These are phyloP conservation scores for Typhlichthys eigenmanni DNA, from an alignment of 2,797 vertebrate genomes.

Conservation along the genomic window DNA sequence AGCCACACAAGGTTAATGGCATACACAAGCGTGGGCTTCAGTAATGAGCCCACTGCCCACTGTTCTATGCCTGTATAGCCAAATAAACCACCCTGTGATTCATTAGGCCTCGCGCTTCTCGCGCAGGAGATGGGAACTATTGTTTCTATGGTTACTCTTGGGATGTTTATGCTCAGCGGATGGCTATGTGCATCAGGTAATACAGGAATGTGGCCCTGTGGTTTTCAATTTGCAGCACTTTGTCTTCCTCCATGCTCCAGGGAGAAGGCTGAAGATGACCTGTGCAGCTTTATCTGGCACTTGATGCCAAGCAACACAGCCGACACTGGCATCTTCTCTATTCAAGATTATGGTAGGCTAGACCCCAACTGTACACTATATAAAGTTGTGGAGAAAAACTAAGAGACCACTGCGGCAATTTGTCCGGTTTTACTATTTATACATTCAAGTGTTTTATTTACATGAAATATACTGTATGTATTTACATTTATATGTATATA, in stretches of 20 bases:
- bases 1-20: constrained; percentile 80
- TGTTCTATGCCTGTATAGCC: constrained; percentile 37
- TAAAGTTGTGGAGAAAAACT: too few species aligned
- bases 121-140: constrained; percentile 26
- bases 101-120: constrained; percentile 35
- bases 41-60: constrained; percentile 66
- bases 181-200: neutral
- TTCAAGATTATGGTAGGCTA: constrained; percentile 79
- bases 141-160: constrained; percentile 45
- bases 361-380: too few species aligned
- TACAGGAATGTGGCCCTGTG: neutral
- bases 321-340: constrained; percentile 72
- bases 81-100: constrained; percentile 47
- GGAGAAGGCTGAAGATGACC: constrained; percentile 78
- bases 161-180: constrained; percentile 19
- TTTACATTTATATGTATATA: too few species aligned
- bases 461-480: too few species aligned
- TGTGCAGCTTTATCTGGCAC: constrained; percentile 78
- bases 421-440: too few species aligned
- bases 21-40: constrained; percentile 65
- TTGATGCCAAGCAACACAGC: constrained; percentile 58
- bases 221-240: neutral
- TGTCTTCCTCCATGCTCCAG: constrained; percentile 70
- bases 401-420: too few species aligned
- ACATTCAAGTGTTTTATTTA: too few species aligned